phyloP scores from a whole-genome alignment of 2,113 vertebrate genomes.

The Actenoides hombroni region DNA sequence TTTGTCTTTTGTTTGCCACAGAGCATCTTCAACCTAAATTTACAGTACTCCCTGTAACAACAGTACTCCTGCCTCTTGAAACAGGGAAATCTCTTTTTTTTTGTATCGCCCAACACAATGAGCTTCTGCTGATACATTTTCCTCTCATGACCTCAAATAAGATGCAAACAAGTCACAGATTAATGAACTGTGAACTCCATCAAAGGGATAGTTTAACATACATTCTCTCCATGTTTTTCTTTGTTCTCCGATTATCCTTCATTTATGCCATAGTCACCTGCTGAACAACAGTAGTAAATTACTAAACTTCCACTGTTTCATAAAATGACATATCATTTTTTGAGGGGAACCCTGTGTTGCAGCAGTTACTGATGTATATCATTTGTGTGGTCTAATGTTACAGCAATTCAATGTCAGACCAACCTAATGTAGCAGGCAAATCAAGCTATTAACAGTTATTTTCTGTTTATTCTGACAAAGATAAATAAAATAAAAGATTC shows the following conservation, averaged over 20 bases:
- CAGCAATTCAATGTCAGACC: background rate
- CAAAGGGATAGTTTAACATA: background rate
- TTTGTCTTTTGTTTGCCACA: background rate
- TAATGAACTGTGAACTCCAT: conserved; percentile 17
- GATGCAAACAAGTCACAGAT: conserved; percentile 11
- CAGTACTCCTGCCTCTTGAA: background rate
- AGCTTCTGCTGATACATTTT: background rate
- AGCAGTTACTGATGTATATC: background rate
- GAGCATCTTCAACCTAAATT: background rate
- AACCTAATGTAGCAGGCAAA: background rate
- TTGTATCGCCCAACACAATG: background rate
- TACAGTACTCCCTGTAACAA: background rate
- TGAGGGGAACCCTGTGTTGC: background rate
- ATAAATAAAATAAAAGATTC: background rate
- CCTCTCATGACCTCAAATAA: background rate
- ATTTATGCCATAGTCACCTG: background rate
- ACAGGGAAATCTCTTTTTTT: background rate
- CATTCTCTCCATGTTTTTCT: background rate
- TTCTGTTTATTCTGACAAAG: background rate
- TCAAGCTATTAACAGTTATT: background rate
- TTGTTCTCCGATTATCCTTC: background rate
- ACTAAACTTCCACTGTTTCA: background rate
- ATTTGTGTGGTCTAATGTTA: background rate
- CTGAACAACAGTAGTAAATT: background rate
- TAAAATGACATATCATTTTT: background rate